Evolutionary conservation across 2,888 invertebrate genomes (phyloP).

Genomic region (Napeogenes inachia): DNA sequence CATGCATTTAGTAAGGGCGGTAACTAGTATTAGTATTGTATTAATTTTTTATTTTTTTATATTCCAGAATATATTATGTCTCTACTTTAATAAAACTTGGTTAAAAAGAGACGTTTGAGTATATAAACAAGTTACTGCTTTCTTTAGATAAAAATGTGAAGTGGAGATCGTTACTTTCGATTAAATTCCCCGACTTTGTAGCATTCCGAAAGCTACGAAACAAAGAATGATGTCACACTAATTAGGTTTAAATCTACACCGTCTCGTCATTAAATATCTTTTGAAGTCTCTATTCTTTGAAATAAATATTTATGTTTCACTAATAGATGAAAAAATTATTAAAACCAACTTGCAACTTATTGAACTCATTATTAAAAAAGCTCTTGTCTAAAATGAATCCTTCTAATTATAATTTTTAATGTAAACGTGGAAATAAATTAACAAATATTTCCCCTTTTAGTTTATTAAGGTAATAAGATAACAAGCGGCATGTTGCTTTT

Average conservation of each 20-base stretch:
- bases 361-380: not conserved
- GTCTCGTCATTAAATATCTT: conserved; percentile 28
- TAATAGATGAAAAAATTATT: conserved; percentile 10
- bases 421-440: conserved; percentile 6
- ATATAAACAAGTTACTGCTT: conserved; percentile 27
- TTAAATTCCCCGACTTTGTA: conserved; percentile 33
- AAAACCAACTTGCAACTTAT: conserved; percentile 5
- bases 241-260: conserved; percentile 36
- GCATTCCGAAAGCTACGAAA: conserved; percentile 30
- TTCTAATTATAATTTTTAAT: conserved; percentile 8
- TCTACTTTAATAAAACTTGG: conserved; percentile 17
- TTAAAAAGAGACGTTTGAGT: conserved; percentile 20
- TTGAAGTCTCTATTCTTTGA: conserved; percentile 21
- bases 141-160: conserved; percentile 36
- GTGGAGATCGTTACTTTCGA: conserved; percentile 49
- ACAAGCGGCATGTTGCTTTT: not conserved
- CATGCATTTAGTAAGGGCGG: not conserved
- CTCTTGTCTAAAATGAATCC: conserved; percentile 5
- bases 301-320: conserved; percentile 7
- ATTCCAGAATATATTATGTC: not conserved
- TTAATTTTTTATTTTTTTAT: not conserved
- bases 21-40: not conserved
- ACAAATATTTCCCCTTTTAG: not conserved
- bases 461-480: not conserved
- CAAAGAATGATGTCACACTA: conserved; percentile 34